Conservation (phyloP, 2,797 vertebrate genomes). For the Argentina silus region DNA sequence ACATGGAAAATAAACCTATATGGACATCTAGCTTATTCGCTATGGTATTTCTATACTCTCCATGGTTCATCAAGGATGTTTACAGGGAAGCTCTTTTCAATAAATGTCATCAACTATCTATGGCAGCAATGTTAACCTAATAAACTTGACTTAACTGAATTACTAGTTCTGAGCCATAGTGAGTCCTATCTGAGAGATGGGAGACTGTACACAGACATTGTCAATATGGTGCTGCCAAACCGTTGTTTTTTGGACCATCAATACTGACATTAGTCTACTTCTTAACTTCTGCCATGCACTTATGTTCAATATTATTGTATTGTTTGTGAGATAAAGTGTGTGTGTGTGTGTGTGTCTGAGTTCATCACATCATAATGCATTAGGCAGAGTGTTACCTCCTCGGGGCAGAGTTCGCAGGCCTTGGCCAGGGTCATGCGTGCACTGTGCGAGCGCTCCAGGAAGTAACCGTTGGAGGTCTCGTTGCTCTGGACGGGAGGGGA, state of each 20-base stretch:
- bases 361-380: not conserved
- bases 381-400: conserved; percentile 87
- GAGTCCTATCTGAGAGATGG: not conserved
- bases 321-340: not conserved
- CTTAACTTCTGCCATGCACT: not conserved
- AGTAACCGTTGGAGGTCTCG: conserved; percentile 99
- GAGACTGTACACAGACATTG: not conserved
- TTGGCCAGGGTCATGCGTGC: conserved; percentile 99
- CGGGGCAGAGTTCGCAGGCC: conserved; percentile 98
- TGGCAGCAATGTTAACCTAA: not conserved
- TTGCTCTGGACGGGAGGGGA: conserved; percentile 99
- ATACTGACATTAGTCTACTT: not conserved
- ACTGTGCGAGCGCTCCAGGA: conserved; percentile 98
- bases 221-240: too few species aligned
- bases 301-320: not conserved
- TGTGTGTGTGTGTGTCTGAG: conserved; percentile 10
- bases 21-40: too few species aligned
- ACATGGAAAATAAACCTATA: too few species aligned
- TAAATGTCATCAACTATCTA: not conserved
- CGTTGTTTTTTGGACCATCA: too few species aligned
- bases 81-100: too few species aligned
- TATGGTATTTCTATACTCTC: too few species aligned
- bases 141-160: not conserved
- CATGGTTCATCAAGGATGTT: too few species aligned
- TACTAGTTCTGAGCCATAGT: not conserved